Evolutionary conservation across 2,113 vertebrate species (phyloP).

Genomic region (Zingel zingel): DNA sequence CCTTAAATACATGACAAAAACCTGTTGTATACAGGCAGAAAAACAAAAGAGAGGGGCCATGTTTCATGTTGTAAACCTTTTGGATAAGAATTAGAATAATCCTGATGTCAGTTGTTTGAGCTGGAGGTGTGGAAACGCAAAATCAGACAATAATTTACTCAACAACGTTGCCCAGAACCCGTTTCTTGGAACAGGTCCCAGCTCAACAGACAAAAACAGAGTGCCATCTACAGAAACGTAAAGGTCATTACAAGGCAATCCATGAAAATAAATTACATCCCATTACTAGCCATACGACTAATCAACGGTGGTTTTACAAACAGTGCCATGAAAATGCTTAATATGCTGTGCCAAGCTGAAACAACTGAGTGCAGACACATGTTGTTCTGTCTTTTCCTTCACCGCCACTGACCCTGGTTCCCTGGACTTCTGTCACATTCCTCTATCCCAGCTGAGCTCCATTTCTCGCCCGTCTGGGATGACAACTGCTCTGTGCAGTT

Average conservation of each 20-base stretch:
- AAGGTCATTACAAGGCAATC: conserved; percentile 23
- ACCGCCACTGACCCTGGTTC: conserved; percentile 24
- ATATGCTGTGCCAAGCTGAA: background rate
- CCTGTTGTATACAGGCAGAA: background rate
- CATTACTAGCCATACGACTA: background rate
- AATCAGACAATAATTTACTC: background rate
- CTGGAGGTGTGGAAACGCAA: conserved; percentile 12
- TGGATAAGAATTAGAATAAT: background rate
- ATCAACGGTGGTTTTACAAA: conserved; percentile 17
- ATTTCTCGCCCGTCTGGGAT: background rate
- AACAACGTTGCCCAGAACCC: background rate
- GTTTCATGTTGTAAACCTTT: background rate
- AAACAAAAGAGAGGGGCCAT: background rate
- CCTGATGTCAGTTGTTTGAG: background rate
- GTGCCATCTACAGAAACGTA: conserved; percentile 19
- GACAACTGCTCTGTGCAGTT: background rate
- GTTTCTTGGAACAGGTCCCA: background rate
- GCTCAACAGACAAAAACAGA: background rate
- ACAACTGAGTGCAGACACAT: conserved; percentile 15
- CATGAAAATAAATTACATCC: conserved; percentile 3
- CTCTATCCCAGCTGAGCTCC: conserved; percentile 4
- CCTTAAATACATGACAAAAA: background rate
- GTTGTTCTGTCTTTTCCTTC: background rate
- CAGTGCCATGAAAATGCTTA: conserved; percentile 1
- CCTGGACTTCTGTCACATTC: conserved; percentile 7